Conservation (phyloP, 2,888 invertebrate genomes). For the Pasiphila rectangulata region DNA sequence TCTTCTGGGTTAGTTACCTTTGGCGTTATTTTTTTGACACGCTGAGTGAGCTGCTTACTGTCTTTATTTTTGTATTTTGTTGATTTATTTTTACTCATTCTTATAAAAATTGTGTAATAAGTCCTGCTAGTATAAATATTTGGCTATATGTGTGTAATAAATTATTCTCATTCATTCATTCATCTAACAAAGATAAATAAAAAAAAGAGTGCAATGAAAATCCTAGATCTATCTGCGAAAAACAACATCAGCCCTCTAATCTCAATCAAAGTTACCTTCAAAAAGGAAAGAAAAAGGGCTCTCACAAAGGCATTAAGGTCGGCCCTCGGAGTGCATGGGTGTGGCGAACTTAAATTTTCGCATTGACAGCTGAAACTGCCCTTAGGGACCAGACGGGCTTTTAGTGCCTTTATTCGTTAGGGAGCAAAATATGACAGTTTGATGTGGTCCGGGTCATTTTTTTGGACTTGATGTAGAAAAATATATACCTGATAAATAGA, state of each 20-base stretch:
- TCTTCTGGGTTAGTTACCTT: no score
- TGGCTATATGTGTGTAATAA: no score
- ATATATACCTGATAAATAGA: background rate
- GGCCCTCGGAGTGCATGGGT: conserved; percentile 78
- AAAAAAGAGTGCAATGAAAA: no score
- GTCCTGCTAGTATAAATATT: no score
- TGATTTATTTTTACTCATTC: no score
- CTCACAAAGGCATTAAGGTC: conserved; percentile 74
- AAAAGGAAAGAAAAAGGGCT: conserved; percentile 50
- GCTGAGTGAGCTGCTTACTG: no score
- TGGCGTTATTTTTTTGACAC: no score
- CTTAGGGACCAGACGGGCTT: conserved; percentile 74
- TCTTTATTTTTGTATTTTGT: no score
- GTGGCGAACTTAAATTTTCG: conserved; percentile 78
- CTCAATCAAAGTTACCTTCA: conserved; percentile 22
- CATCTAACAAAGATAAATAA: no score
- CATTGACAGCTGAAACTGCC: conserved; percentile 81
- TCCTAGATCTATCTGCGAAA: conserved; percentile 1
- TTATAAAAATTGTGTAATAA: no score
- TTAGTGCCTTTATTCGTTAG: conserved; percentile 78
- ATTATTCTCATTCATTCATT: no score
- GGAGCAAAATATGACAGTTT: background rate
- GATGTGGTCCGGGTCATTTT: background rate
- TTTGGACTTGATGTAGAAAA: background rate
- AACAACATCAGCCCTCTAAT: conserved; percentile 5